Base-by-base conservation (phyloP, 2,113 vertebrate species). In the Clinocottus analis region DNA sequence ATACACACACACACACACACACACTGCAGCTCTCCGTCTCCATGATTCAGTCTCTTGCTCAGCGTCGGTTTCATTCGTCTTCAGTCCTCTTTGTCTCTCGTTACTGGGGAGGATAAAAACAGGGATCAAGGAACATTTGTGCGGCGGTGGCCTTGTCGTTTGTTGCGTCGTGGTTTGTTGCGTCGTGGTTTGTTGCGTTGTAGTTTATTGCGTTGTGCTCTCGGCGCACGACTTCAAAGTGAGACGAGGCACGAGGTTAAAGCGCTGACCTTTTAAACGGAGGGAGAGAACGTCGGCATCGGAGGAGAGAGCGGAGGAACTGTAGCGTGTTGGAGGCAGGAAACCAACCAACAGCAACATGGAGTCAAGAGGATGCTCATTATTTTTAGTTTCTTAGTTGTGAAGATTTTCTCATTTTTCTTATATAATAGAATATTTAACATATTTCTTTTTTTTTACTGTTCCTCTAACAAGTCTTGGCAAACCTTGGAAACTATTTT, bases 61-160 rank as follows among this genome's bases (percentile, higher is more conserved):
- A 68, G 41, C 60, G 51, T 13, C 77, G 33, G 14, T 21, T 35
- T 74, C 17, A 5, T 71, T 73, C 45, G 9, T 47, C 1, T 25
- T 68, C 51, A 76, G 41, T 68, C 47, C 3, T 61, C 58, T 65
- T 72, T 73, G 25, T 16, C n/a, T 33, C 7, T 47, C 23, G 60
- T 62, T 23, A 23, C 60, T 39, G 35, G 7, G 10, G 53, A 33
- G 33, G 25, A n/a, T n/a, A 35, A 14, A 37, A 3, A 56, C 16
- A 41, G 39, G n/a, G 29, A 23, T 69, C 21, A 10, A 17, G 13
- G 35, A 2, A 23, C 11, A 23, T 49, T 47, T 29, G 8, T 41
- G n/a, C n/a, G n/a, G n/a, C n/a, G n/a, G n/a, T n/a, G n/a, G n/a
- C n/a, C n/a, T n/a, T n/a, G n/a, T n/a, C n/a, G n/a, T n/a, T n/a